These are phyloP conservation scores for Oceanodroma leucorhoa DNA, from an alignment of 2,797 vertebrate species.

Conservation along the genomic window DNA sequence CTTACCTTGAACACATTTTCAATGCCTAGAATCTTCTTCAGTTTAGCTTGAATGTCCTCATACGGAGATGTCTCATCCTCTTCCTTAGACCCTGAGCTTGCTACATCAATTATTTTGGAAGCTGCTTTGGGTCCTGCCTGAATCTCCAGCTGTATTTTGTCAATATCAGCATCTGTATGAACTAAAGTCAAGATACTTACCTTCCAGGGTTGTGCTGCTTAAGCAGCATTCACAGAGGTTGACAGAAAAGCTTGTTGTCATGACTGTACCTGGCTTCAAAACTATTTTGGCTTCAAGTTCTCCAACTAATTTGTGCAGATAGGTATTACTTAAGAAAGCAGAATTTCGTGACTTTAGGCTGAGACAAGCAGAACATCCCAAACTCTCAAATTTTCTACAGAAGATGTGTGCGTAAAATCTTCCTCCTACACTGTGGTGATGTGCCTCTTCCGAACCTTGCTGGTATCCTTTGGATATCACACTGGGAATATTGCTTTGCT, in stretches of 20 bases:
- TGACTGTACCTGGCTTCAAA: conserved; percentile 74
- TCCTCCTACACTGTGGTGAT: not conserved
- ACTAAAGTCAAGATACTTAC: not conserved
- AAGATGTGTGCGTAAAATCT: not conserved
- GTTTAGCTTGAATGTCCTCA: conserved; percentile 59
- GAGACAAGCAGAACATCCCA: conserved; percentile 76
- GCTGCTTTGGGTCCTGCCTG: conserved; percentile 79
- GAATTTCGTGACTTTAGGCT: conserved; percentile 68
- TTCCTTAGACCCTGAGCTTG: conserved; percentile 33
- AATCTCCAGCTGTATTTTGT: conserved; percentile 82
- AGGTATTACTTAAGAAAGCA: conserved; percentile 55
- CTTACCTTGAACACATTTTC: conserved; percentile 47
- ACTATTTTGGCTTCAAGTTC: conserved; percentile 66
- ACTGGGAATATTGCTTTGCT: conserved; percentile 67
- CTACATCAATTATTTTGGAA: conserved; percentile 76
- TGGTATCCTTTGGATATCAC: conserved; percentile 25
- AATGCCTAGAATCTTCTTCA: conserved; percentile 76
- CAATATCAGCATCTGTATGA: conserved; percentile 67
- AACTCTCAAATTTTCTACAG: conserved; percentile 65
- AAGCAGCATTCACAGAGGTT: not conserved
- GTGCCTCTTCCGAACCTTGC: not conserved
- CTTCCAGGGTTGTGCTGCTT: not conserved
- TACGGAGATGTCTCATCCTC: not conserved
- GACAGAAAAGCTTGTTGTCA: not conserved
- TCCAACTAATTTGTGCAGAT: conserved; percentile 77